Evolutionary conservation across 2,113 vertebrate species (phyloP).

Genomic region (Sylvilagus bachmani): DNA sequence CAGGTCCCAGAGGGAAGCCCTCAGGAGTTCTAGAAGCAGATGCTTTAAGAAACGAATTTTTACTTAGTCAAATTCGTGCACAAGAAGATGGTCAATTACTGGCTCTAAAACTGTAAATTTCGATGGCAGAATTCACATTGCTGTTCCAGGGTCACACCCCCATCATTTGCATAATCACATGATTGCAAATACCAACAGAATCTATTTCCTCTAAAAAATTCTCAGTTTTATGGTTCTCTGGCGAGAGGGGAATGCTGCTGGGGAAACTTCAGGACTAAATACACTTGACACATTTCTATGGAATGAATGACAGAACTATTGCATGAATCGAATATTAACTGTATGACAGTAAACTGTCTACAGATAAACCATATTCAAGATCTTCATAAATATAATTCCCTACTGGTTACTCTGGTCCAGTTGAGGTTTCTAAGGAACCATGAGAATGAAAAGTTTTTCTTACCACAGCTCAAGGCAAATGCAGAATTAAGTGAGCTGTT

Average conservation of each 20-base stretch:
- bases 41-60: constrained; percentile 46
- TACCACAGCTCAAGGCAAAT: constrained; percentile 6
- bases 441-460: neutral
- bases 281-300: neutral
- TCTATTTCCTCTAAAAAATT: constrained; percentile 48
- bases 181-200: neutral
- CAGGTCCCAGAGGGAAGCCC: constrained; percentile 46
- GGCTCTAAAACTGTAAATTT: constrained; percentile 44
- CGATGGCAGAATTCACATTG: neutral
- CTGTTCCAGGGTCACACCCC: neutral
- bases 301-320: neutral
- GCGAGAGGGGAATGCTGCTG: neutral
- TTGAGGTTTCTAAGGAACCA: neutral
- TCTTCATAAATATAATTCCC: neutral
- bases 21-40: constrained; percentile 13
- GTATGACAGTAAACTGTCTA: constrained; percentile 44
- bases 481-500: neutral
- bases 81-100: neutral
- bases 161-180: neutral
- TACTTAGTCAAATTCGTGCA: neutral
- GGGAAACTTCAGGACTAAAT: neutral
- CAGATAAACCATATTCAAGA: constrained; percentile 4
- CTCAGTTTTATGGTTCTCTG: constrained; percentile 3
- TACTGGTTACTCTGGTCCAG: neutral
- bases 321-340: neutral